A percentile compares a stretch with the other conserved stretches of the same genome.
phyloP scores from a whole-genome alignment of 2,888 invertebrate species.

The Quadriops clusia region DNA sequence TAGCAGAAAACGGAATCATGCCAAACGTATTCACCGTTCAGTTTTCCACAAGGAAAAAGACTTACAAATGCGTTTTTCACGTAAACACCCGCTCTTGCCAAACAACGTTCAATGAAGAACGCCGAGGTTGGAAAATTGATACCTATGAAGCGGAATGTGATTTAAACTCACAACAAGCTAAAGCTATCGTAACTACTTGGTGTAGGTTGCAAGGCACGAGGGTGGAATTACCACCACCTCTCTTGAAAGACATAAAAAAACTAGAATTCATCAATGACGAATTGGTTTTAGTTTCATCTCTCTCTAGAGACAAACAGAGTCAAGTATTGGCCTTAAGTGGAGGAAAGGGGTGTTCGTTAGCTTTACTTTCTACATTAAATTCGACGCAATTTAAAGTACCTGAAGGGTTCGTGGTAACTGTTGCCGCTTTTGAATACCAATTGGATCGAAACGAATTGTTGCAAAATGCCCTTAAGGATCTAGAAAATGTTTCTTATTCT shows the following conservation, averaged over 20 bases:
- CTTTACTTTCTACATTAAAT: constrained; percentile 42
- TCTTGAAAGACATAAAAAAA: constrained; percentile 17
- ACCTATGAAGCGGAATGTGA: constrained; percentile 25
- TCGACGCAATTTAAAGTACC: constrained; percentile 47
- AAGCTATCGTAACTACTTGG: constrained; percentile 33
- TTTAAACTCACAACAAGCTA: constrained; percentile 31
- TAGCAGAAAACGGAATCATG: constrained; percentile 36
- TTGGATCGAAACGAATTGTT: constrained; percentile 39
- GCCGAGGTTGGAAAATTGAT: constrained; percentile 21
- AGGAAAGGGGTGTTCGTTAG: constrained; percentile 69
- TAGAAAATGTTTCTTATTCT: constrained; percentile 44
- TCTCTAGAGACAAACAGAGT: constrained; percentile 40
- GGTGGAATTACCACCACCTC: constrained; percentile 14
- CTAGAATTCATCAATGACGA: constrained; percentile 10
- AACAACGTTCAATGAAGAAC: constrained; percentile 13
- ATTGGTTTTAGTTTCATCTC: constrained; percentile 22
- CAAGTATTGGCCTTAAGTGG: constrained; percentile 51
- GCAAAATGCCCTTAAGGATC: constrained; percentile 36
- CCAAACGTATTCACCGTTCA: constrained; percentile 40
- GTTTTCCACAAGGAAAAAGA: constrained; percentile 13
- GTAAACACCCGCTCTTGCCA: constrained; percentile 16
- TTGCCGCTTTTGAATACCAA: constrained; percentile 48
- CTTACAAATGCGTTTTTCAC: constrained; percentile 23
- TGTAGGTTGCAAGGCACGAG: constrained; percentile 19
- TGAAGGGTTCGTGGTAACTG: constrained; percentile 58